Percentiles rank a stretch among this genome's conserved stretches.
These are phyloP conservation scores for Acanthosepion pharaonis DNA, from an alignment of 2,888 invertebrate genomes.

Conservation along the genomic window DNA sequence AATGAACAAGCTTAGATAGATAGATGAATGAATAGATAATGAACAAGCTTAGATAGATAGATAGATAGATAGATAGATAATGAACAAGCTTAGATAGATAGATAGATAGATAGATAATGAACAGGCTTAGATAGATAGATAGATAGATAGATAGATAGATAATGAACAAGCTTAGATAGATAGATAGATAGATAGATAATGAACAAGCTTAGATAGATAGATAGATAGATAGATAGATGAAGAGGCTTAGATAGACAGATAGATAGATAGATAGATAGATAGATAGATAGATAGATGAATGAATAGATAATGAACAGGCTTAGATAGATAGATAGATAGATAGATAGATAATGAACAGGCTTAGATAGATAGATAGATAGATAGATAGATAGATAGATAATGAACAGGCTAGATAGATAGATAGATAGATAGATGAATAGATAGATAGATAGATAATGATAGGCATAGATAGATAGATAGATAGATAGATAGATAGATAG, in stretches of 20 bases:
- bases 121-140: not conserved
- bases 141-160: not conserved
- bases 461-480: not conserved
- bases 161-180: no score
- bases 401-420: not conserved
- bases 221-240: not conserved
- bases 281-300: not conserved
- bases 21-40: no score
- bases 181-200: not conserved
- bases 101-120: not conserved
- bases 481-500: not conserved
- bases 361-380: not conserved
- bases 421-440: not conserved
- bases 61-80: constrained; percentile 4
- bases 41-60: not conserved
- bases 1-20: no score
- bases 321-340: not conserved
- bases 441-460: not conserved
- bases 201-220: constrained; percentile 33
- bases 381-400: not conserved
- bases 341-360: no score
- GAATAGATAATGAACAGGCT: no score
- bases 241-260: no score
- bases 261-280: not conserved
- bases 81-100: not conserved